Evolutionary conservation across 2,797 vertebrate genomes (phyloP), one percentile per base, ranked within the genome.

Genomic region (Nyctibius grandis): DNA sequence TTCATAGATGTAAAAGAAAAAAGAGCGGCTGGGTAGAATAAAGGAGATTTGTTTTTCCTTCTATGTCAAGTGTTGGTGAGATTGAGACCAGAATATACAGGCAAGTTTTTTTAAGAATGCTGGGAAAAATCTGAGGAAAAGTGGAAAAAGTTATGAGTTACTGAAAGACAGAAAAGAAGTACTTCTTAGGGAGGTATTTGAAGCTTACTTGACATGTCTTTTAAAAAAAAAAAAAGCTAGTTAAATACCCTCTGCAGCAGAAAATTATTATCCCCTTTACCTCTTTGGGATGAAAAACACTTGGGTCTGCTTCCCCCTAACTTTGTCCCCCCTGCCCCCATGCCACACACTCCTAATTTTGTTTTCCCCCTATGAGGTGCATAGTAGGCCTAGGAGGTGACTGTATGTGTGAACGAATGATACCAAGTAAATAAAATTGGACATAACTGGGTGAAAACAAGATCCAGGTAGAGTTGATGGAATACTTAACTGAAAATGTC

Each of bases 311-410:
- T 77, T 38, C 6, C 1, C 6, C 11, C 5, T 7, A 45, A 8
- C 4, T n/a, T 6, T 8, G 3, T 9, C 21, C 50, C 9, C 3
- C 15, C 70, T 12, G 15, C 4, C 3, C 6, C 9, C 3, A 5
- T 56, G 47, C 23, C 33, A 20, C 16, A 6, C 29, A 72, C 11
- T 75, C 22, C 28, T 45, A 9, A 26, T 48, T 57, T 29, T 47
- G 9, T 72, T 80, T 36, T 36, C 6, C 16, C n/a, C 5, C 7
- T 34, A 1, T 67, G 34, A 68, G 10, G n/a, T 25, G 9, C 50
- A 3, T 33, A n/a, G 19, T 38, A 57, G 29, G 22, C 17, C 19
- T 44, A 29, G 33, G 36, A 29, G 23, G 16, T 74, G 20, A 36
- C 36, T 82, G 8, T 48, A 8, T 53, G 26, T 34, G 40, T 54